These are phyloP conservation scores for Allolobophora icterica DNA, from an alignment of 2,888 invertebrate species.

Conservation along the genomic window DNA sequence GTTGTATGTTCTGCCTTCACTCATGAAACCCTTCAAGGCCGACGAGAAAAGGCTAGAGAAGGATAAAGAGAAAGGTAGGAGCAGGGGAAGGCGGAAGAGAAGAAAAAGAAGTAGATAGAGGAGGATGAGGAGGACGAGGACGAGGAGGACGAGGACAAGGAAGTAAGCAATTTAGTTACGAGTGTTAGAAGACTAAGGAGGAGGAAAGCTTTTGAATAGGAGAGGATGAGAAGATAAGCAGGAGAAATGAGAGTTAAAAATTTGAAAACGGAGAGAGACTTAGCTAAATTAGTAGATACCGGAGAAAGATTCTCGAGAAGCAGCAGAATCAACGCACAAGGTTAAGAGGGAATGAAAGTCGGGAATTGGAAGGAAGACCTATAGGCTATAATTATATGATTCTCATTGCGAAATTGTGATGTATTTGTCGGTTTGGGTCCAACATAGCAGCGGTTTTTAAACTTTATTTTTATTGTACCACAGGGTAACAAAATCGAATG, in stretches of 20 bases:
- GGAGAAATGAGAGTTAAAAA: neutral
- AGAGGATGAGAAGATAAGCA: neutral
- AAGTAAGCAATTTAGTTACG: neutral
- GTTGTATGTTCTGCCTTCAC: too few relatives aligned
- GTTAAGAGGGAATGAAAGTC: neutral
- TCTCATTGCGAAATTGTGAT: neutral
- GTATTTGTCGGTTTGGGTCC: neutral
- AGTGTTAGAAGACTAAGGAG: neutral
- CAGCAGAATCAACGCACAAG: neutral
- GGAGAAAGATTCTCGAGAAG: neutral
- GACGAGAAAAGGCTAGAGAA: neutral
- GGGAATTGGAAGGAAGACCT: neutral
- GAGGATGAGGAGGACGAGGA: too few relatives aligned
- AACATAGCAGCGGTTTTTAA: too few relatives aligned
- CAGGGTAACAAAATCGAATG: too few relatives aligned
- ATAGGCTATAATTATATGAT: neutral
- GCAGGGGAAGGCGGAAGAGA: neutral
- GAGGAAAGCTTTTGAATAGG: neutral
- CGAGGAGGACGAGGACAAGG: neutral
- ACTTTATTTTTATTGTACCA: too few relatives aligned
- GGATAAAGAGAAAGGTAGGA: neutral
- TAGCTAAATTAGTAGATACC: neutral
- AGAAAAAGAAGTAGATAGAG: too few relatives aligned
- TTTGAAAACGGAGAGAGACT: too few relatives aligned
- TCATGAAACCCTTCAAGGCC: neutral